phyloP scores from a whole-genome alignment of 2,888 invertebrate genomes.

The Athalia rosae region DNA sequence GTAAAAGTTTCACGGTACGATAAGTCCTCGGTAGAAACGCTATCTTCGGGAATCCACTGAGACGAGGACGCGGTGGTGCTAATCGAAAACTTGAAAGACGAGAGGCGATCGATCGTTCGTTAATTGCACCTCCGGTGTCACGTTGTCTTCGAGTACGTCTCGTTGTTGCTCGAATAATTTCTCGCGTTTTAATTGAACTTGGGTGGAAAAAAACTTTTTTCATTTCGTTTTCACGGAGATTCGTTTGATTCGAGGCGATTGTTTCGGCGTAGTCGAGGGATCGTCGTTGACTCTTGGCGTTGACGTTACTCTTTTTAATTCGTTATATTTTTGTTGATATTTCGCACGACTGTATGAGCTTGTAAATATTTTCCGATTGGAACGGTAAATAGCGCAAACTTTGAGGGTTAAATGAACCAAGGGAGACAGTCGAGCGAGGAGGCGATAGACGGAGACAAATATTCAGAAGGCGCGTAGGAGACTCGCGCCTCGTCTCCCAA shows the following conservation, averaged over 20 bases:
- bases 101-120: background rate
- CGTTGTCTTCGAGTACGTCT: no score
- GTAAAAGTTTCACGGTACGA: background rate
- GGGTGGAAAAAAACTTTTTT: no score
- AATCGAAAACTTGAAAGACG: no score
- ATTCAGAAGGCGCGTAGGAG: constrained; percentile 57
- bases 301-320: background rate
- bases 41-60: background rate
- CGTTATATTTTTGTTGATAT: constrained; percentile 21
- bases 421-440: constrained; percentile 28
- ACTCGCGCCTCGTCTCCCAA: constrained; percentile 18
- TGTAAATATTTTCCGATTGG: constrained; percentile 65
- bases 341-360: constrained; percentile 24
- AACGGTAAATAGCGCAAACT: constrained; percentile 61
- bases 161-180: no score
- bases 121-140: no score
- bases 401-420: constrained; percentile 69
- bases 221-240: no score
- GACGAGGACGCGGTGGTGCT: no score
- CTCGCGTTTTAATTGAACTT: no score
- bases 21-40: background rate
- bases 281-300: no score
- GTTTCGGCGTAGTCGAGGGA: background rate
- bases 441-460: constrained; percentile 65
- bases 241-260: no score